These are phyloP conservation scores for Pteropus alecto DNA, from an alignment of 2,113 vertebrate genomes.

Conservation along the genomic window DNA sequence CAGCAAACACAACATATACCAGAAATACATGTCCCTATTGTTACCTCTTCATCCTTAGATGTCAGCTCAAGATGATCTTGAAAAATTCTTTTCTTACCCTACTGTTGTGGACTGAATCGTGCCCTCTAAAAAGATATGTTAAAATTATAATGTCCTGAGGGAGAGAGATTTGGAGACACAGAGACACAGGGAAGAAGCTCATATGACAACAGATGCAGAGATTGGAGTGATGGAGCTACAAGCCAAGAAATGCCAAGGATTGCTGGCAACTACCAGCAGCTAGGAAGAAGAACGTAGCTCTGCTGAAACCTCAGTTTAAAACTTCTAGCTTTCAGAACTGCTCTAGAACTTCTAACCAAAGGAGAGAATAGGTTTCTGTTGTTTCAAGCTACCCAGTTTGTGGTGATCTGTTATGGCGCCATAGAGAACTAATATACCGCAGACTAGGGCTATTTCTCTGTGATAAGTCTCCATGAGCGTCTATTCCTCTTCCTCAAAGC, in stretches of 20 bases:
- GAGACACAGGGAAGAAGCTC: not conserved
- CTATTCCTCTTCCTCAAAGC: not conserved
- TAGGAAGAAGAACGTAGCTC: no score
- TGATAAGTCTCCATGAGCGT: no score
- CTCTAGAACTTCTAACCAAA: not conserved
- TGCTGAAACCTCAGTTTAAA: no score
- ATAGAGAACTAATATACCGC: not conserved
- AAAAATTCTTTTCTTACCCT: not conserved
- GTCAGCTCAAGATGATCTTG: not conserved
- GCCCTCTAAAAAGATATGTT: not conserved
- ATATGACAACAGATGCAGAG: not conserved
- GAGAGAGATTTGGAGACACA: not conserved
- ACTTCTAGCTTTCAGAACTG: no score
- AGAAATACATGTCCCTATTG: accelerated
- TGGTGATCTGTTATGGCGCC: not conserved
- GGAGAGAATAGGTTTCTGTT: not conserved
- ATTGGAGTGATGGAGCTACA: not conserved
- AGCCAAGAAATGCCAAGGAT: not conserved
- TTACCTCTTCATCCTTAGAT: not conserved
- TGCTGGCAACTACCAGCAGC: not conserved
- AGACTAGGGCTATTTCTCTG: not conserved
- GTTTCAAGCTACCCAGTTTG: not conserved
- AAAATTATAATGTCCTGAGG: not conserved
- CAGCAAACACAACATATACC: not conserved
- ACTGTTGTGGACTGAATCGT: not conserved